Base-by-base conservation (phyloP, 2,888 invertebrate species). In the Cryptus viduatorius region DNA sequence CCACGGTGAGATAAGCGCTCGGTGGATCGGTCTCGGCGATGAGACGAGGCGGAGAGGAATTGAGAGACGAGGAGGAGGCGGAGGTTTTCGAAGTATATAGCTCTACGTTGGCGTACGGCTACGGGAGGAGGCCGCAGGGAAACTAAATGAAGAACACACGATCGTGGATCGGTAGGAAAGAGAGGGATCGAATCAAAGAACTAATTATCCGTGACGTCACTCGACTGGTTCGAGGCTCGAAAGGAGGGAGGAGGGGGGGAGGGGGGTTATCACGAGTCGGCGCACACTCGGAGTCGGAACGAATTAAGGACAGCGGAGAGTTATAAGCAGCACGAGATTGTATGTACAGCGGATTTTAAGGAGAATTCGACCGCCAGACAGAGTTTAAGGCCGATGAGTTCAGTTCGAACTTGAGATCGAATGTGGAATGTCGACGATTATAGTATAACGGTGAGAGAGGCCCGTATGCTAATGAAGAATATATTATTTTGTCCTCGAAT, bases 121-220 rank as follows among this genome's bases (percentile, higher is more conserved):
- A 53, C 72, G 65, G 65, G 77, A 42, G 79, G 65, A 77, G 80
- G 76, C 82, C 76, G 78, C 71, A 31, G 64, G 42, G 61, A 68
- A 37, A 53, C 29, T 56, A 77, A 72, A 78, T 37, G 75, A 69
- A 83, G 31, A 79, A 19, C 29, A 68, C 68, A 68, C 46, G 44
- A 16, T 50, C 48, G 42, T 44, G 44, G 14, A 44, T 82, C 82
- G 87, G 82, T 82, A 87, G 84, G 48, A 50, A 42, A 79, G 83
- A 88, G 83, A 83, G 88, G 86, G 83, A 87, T 88, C 80, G 89
- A 89, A 89, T 90, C 87, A 90, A 90, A 90, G 89, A 90, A 90
- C 90, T 90, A 92, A 92, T 92, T 92, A 92, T 91, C 90, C 89
- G 89, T 92, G 93, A 92, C 92, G 92, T 92, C 91, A 91, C 83